Conservation (phyloP, 2,888 invertebrate species). For the Malthinus flaveolus region DNA sequence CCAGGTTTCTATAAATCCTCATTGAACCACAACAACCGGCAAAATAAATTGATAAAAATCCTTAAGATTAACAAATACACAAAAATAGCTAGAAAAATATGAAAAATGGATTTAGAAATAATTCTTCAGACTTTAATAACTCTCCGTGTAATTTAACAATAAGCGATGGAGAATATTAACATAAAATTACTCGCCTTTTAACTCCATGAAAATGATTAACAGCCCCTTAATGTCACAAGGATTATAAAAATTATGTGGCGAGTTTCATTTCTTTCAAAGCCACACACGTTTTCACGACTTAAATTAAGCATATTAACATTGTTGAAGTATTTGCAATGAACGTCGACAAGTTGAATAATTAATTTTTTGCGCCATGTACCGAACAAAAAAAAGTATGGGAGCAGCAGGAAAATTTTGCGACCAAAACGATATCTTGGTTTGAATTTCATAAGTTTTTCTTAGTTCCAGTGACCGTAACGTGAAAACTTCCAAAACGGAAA, state of each 20-base stretch:
- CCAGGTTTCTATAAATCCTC: constrained; percentile 38
- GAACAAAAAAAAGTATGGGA: background rate
- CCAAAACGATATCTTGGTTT: too few species aligned
- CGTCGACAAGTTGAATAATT: constrained; percentile 20
- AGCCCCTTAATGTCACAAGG: constrained; percentile 42
- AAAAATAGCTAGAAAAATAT: constrained; percentile 55
- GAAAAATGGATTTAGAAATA: background rate
- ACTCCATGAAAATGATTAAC: constrained; percentile 58
- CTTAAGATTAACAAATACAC: constrained; percentile 63
- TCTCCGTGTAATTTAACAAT: constrained; percentile 6
- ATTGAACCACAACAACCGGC: constrained; percentile 45
- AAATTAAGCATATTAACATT: constrained; percentile 25
- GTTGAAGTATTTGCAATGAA: constrained; percentile 14
- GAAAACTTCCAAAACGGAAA: too few species aligned
- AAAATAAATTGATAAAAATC: constrained; percentile 46
- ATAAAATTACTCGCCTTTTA: constrained; percentile 37
- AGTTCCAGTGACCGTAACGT: too few species aligned
- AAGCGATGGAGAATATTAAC: constrained; percentile 11
- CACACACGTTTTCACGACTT: constrained; percentile 25
- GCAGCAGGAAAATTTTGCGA: too few species aligned
- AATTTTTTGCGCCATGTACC: constrained; percentile 1
- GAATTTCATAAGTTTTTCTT: too few species aligned
- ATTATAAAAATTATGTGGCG: constrained; percentile 28
- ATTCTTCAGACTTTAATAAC: background rate
- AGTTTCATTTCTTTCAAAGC: constrained; percentile 16